Evolutionary conservation across 2,113 vertebrate genomes (phyloP), one percentile per base, ranked within the genome.

Genomic region (Daubentonia madagascariensis): DNA sequence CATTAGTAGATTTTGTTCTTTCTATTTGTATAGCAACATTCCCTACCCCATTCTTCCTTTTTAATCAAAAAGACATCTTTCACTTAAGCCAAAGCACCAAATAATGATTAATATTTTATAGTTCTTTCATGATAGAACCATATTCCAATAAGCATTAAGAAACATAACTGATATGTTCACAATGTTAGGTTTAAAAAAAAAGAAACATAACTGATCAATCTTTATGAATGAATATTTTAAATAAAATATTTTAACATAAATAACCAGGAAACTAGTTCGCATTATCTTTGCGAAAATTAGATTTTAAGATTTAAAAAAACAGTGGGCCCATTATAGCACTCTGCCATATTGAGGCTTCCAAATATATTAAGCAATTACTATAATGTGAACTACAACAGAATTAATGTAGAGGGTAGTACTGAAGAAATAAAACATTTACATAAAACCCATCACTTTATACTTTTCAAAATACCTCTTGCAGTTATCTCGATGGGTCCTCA

Each of bases 61-160:
- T 92, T 65, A 98, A 84, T 72, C 16, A 35, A 80, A 40, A 96
- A 72, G 52, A 17, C 43, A 96, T 61, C 48, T 83, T 95, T 94
- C 78, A 94, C 61, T 89, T 88, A 93, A 91, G 30, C 11, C 67
- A 91, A 91, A 94, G 59, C 73, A 95, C 57, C 50, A 83, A 86
- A 89, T 48, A 72, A 93, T 50, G 1, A 88, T 81, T 85, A 91
- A 85, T 68, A 88, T 11, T 87, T 94, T 48, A 13, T 32, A 45
- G 37, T 86, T 95, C 48, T 85, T 91, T 94, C 80, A 83, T 45
- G 32, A 88, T 54, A 87, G 23, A 94, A 81, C 25, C 54, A 93
- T 50, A 95, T 75, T 78, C n/a, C 57, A 84, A 54, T 76, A 94
- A 73, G 57, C 52, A 96, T 87, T 80, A 94, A 91, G 25, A 91